A percentile compares a stretch with the other conserved stretches of the same genome.
phyloP scores from a whole-genome alignment of 2,797 vertebrate genomes.

The Rhinogobio ventralis region DNA sequence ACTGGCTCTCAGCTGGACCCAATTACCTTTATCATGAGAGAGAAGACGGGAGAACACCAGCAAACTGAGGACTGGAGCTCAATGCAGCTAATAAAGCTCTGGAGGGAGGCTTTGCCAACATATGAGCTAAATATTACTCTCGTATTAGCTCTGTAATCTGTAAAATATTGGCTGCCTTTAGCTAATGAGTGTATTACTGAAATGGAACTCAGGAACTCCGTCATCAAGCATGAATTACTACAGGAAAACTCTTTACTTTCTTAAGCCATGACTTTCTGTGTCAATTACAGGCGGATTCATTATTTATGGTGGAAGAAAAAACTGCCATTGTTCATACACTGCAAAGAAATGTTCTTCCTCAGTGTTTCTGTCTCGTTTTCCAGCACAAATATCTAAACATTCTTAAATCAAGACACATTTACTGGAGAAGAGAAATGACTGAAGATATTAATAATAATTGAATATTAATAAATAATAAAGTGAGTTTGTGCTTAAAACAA shows the following conservation, averaged over 20 bases:
- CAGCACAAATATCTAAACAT: background rate
- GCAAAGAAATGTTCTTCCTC: no score
- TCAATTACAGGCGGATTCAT: background rate
- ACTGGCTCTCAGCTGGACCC: slow-evolving; percentile 56
- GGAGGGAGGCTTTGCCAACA: slow-evolving; percentile 31
- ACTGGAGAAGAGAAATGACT: background rate
- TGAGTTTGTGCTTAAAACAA: background rate
- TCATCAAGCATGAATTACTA: background rate
- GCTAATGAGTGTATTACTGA: background rate
- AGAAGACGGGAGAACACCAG: background rate
- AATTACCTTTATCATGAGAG: slow-evolving; percentile 55
- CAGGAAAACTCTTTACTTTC: background rate
- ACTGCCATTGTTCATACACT: no score
- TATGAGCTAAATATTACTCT: slow-evolving; percentile 42
- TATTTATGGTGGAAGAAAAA: background rate
- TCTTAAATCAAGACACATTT: background rate
- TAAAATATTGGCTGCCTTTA: background rate
- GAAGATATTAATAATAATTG: background rate
- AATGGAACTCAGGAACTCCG: background rate
- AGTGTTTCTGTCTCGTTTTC: background rate
- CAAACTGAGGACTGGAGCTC: slow-evolving; percentile 5
- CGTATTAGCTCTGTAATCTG: background rate
- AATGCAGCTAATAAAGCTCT: slow-evolving; percentile 36
- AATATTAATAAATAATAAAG: no score
- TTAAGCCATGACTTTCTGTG: background rate